Percentiles rank a stretch among this genome's conserved stretches.
Conservation (phyloP, 2,797 vertebrate species). For the Simalia tracyae region DNA sequence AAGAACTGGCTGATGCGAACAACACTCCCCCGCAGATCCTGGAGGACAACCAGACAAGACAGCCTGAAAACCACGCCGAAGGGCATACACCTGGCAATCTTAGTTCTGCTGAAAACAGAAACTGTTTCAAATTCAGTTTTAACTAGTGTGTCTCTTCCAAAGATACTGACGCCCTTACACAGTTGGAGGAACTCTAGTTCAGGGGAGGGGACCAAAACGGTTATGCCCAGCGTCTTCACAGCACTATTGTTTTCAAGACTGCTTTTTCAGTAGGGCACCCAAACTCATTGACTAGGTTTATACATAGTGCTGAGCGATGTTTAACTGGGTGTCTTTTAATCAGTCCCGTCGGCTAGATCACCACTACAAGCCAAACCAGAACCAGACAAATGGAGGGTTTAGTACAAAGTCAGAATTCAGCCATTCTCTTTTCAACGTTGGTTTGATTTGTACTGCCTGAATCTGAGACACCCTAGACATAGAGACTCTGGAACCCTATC, state of each 20-base stretch:
- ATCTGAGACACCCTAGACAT: background rate
- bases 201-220: background rate
- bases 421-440: background rate
- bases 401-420: background rate
- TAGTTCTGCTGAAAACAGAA: no score
- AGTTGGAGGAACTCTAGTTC: background rate
- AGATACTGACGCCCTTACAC: background rate
- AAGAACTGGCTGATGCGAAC: constrained; percentile 79
- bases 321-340: background rate
- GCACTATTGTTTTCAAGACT: background rate
- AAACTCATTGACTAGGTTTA: background rate
- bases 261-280: background rate
- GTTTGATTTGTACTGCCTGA: background rate
- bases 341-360: background rate
- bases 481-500: background rate
- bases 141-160: background rate
- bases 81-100: background rate
- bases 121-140: background rate
- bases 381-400: background rate
- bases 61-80: background rate
- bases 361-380: background rate
- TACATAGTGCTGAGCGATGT: background rate
- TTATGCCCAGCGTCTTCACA: background rate
- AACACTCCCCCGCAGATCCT: constrained; percentile 31
- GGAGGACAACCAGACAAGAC: background rate